Evolutionary conservation across 2,113 vertebrate genomes (phyloP).

Genomic region (Neodontobutis hainanensis): DNA sequence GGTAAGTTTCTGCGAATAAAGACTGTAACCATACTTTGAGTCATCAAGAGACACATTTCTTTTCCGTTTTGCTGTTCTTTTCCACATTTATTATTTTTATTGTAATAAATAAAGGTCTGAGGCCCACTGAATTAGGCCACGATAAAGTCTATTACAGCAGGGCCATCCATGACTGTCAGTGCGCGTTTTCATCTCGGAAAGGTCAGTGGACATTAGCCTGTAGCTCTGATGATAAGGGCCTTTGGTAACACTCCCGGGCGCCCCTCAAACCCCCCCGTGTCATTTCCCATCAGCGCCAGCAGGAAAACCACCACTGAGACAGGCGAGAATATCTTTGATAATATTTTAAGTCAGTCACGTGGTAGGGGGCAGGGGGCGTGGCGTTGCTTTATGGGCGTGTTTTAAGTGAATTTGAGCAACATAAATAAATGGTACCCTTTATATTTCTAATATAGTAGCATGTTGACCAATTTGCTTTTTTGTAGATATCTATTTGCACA

Average conservation of each 20-base stretch:
- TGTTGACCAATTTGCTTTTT: too few species aligned
- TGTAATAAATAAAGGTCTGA: background rate
- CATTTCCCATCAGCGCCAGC: conserved; percentile 40
- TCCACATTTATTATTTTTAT: background rate
- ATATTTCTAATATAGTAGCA: too few species aligned
- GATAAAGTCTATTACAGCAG: conserved; percentile 21
- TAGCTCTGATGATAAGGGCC: conserved; percentile 52
- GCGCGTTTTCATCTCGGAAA: conserved; percentile 72
- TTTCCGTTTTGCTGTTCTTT: background rate
- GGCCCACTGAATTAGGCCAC: conserved; percentile 40
- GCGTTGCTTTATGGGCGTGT: background rate
- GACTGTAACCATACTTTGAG: background rate
- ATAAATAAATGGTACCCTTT: background rate
- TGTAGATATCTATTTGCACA: too few species aligned
- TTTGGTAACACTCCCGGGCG: conserved; percentile 24
- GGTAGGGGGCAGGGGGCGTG: background rate
- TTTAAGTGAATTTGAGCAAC: conserved; percentile 4
- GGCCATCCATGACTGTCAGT: conserved; percentile 62
- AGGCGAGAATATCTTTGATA: conserved; percentile 3
- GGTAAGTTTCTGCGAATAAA: conserved; percentile 81
- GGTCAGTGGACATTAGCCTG: conserved; percentile 76
- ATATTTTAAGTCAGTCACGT: too few species aligned
- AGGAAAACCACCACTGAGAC: conserved; percentile 24
- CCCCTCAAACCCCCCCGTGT: conserved; percentile 31
- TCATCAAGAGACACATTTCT: background rate